Evolutionary conservation across 2,888 invertebrate species (phyloP).

Genomic region (Boloria euphrosyne): DNA sequence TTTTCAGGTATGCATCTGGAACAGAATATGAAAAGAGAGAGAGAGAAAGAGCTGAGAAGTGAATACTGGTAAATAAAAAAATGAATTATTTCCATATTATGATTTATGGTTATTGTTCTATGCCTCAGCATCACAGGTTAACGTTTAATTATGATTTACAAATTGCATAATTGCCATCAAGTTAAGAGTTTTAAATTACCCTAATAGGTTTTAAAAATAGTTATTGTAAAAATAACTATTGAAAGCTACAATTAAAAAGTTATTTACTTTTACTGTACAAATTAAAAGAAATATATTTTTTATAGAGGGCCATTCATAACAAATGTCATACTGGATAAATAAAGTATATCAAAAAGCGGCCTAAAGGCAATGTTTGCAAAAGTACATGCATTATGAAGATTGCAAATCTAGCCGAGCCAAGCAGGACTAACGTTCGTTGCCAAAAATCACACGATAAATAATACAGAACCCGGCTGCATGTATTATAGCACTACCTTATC

Average conservation of each 20-base stretch:
- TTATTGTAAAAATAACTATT: no score
- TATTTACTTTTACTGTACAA: no score
- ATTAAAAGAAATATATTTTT: no score
- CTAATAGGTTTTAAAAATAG: no score
- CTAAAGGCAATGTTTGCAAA: slow-evolving; percentile 67
- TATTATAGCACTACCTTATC: slow-evolving; percentile 81
- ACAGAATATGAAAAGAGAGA: slow-evolving; percentile 27
- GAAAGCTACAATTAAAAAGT: no score
- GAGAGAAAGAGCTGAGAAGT: slow-evolving; percentile 11
- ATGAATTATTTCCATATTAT: slow-evolving; percentile 1
- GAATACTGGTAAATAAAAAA: slow-evolving; percentile 17
- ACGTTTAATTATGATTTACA: neutral
- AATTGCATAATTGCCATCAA: neutral
- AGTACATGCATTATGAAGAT: slow-evolving; percentile 82
- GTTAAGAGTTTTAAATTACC: no score
- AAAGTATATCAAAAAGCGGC: slow-evolving; percentile 48
- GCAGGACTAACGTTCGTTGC: slow-evolving; percentile 73
- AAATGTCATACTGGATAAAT: slow-evolving; percentile 47
- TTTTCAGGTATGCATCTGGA: slow-evolving; percentile 39
- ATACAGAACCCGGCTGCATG: slow-evolving; percentile 78
- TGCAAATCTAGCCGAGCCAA: slow-evolving; percentile 79
- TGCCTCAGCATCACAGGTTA: neutral
- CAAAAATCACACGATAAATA: slow-evolving; percentile 83
- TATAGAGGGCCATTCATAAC: slow-evolving; percentile 30
- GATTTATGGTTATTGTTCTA: slow-evolving; percentile 1